These are phyloP conservation scores for Hyperoplus lanceolatus DNA, from an alignment of 2,797 vertebrate species.

Conservation along the genomic window DNA sequence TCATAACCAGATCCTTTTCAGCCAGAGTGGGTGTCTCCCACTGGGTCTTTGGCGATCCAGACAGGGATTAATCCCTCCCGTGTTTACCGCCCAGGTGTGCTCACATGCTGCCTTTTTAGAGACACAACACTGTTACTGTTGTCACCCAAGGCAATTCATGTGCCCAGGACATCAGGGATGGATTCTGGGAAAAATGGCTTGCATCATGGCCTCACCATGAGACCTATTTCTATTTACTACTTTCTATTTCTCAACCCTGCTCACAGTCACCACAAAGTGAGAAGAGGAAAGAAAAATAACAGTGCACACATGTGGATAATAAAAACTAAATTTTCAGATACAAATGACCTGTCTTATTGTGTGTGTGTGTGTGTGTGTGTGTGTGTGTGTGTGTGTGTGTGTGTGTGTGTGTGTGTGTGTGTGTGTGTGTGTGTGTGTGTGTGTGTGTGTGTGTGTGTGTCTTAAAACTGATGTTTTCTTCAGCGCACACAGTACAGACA, in stretches of 20 bases:
- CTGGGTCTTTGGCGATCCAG: constrained; percentile 40
- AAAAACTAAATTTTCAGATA: constrained; percentile 15
- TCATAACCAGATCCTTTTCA: constrained; percentile 57
- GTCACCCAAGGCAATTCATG: constrained; percentile 8
- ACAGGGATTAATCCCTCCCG: constrained; percentile 26
- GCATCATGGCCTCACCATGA: too few species aligned
- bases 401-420: too few species aligned
- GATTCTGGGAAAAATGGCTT: constrained; percentile 47
- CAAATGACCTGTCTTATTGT: constrained; percentile 16
- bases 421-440: too few species aligned
- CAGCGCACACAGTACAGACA: too few species aligned
- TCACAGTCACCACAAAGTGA: constrained; percentile 19
- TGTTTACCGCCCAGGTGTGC: constrained; percentile 47
- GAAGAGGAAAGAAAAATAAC: background rate
- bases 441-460: too few species aligned
- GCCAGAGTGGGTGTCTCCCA: constrained; percentile 38
- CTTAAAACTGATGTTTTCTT: too few species aligned
- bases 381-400: too few species aligned
- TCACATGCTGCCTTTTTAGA: constrained; percentile 8
- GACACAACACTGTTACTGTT: constrained; percentile 7
- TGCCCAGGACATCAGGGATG: background rate
- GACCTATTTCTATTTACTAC: background rate
- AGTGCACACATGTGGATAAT: constrained; percentile 15
- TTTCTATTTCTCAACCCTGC: background rate
- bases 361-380: too few species aligned